These are phyloP conservation scores for Entelurus aequoreus DNA, from an alignment of 2,113 vertebrate genomes.

Conservation along the genomic window DNA sequence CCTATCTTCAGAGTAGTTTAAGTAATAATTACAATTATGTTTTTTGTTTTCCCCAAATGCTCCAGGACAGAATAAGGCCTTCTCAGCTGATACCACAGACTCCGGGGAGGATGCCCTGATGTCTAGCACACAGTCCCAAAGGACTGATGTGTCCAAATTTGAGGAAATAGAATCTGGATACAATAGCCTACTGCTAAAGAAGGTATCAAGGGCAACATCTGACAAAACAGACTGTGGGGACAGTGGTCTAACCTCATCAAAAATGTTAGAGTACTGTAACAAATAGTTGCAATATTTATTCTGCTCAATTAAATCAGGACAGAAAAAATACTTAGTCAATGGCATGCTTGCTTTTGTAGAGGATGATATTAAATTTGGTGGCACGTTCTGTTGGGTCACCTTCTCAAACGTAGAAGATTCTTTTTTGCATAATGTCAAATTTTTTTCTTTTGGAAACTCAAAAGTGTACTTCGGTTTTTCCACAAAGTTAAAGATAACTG, in stretches of 20 bases:
- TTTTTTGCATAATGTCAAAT: accelerated
- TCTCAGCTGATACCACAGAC: no score
- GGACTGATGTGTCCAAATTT: background rate
- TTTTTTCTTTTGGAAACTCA: background rate
- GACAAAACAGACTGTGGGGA: constrained; percentile 8
- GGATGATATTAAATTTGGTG: background rate
- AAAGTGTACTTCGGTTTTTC: constrained; percentile 30
- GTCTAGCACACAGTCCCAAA: constrained; percentile 1
- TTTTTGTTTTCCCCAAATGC: background rate
- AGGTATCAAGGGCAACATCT: background rate
- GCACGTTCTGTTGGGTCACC: background rate
- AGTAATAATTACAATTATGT: constrained; percentile 14
- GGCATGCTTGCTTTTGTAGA: background rate
- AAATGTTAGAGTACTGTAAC: background rate
- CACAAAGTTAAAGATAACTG: constrained; percentile 23
- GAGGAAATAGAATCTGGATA: constrained; percentile 23
- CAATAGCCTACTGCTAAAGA: background rate
- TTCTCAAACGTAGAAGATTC: constrained; percentile 2
- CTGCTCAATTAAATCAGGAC: background rate
- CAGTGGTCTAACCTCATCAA: constrained; percentile 4
- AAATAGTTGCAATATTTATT: constrained; percentile 14
- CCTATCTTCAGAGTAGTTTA: constrained; percentile 4
- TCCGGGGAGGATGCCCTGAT: constrained; percentile 4
- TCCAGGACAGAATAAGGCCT: constrained; percentile 7
- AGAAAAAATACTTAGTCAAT: background rate